Percentiles rank a stretch among this genome's conserved stretches.
These are phyloP conservation scores for Oostethus manadensis DNA, from an alignment of 2,113 vertebrate genomes.

Conservation along the genomic window DNA sequence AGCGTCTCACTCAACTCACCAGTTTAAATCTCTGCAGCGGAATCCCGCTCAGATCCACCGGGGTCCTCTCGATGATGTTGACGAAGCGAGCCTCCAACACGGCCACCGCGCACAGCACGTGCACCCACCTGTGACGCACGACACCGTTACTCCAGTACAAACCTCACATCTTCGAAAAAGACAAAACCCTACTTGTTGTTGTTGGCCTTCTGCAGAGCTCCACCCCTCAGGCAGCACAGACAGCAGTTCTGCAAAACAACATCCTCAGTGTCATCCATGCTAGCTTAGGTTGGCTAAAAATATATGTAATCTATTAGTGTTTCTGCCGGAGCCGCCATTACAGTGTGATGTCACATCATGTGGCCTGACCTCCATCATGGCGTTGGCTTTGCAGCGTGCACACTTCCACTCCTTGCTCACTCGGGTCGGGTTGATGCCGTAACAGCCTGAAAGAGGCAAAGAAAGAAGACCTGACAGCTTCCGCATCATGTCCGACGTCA, in stretches of 20 bases:
- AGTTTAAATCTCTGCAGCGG: constrained; percentile 91
- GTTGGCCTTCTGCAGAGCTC: constrained; percentile 92
- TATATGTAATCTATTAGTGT: background rate
- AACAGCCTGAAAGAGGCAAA: constrained; percentile 78
- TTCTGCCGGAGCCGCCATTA: background rate
- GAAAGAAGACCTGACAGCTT: background rate
- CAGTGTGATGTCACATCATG: too few species aligned
- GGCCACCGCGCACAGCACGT: constrained; percentile 91
- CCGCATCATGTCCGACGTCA: too few species aligned
- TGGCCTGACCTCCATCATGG: constrained; percentile 83
- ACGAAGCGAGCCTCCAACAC: constrained; percentile 89
- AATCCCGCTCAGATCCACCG: constrained; percentile 89
- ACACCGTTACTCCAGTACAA: background rate
- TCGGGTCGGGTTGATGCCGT: constrained; percentile 81
- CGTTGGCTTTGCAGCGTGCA: constrained; percentile 86
- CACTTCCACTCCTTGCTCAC: constrained; percentile 89
- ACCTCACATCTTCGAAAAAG: background rate
- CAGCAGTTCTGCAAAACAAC: constrained; percentile 83
- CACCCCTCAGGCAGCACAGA: constrained; percentile 89
- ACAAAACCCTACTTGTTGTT: constrained; percentile 85
- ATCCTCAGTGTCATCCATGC: background rate
- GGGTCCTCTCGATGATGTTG: constrained; percentile 83
- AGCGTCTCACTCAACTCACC: constrained; percentile 68
- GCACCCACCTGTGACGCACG: constrained; percentile 82
- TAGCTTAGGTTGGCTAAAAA: too few species aligned